A percentile compares a stretch with the other conserved stretches of the same genome.
Evolutionary conservation across 1,140 invertebrate species (phyloP).

Genomic region (Penaeus chinensis): DNA sequence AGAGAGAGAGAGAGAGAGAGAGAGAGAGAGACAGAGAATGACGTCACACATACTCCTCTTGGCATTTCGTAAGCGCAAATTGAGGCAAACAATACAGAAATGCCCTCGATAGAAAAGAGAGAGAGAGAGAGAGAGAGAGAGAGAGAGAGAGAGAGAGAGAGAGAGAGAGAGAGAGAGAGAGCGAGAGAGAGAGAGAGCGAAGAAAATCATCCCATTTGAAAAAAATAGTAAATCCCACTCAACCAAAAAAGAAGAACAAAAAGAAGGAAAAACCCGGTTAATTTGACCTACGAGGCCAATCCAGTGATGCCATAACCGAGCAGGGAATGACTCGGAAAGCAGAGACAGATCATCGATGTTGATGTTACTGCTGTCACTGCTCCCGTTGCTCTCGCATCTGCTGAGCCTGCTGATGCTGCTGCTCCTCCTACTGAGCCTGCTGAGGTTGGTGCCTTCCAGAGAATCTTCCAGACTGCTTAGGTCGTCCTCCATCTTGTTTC

Average conservation of each 20-base stretch:
- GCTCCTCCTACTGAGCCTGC: slow-evolving; percentile 23
- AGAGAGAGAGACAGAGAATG: not conserved
- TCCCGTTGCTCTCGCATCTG: slow-evolving; percentile 25
- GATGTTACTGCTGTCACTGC: slow-evolving; percentile 43
- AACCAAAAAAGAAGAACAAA: not conserved
- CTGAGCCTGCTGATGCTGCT: slow-evolving; percentile 32
- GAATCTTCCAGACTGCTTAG: slow-evolving; percentile 18
- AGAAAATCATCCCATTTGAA: too few species aligned
- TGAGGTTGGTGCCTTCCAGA: not conserved
- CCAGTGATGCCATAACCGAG: slow-evolving; percentile 51
- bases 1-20: not conserved
- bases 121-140: not conserved
- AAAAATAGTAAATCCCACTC: too few species aligned
- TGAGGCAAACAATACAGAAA: not conserved
- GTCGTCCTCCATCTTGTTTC: slow-evolving; percentile 16
- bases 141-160: too few species aligned
- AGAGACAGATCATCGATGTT: slow-evolving; percentile 51
- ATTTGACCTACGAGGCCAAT: slow-evolving; percentile 45
- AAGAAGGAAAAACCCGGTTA: not conserved
- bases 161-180: too few species aligned
- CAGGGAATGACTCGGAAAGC: slow-evolving; percentile 47
- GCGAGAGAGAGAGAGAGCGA: too few species aligned
- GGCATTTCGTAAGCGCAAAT: not conserved
- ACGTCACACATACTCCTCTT: not conserved
- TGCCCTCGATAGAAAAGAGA: not conserved